A percentile compares a stretch with the other conserved stretches of the same genome.
Conservation (phyloP, 2,888 invertebrate genomes). For the Platypus cylindrus region DNA sequence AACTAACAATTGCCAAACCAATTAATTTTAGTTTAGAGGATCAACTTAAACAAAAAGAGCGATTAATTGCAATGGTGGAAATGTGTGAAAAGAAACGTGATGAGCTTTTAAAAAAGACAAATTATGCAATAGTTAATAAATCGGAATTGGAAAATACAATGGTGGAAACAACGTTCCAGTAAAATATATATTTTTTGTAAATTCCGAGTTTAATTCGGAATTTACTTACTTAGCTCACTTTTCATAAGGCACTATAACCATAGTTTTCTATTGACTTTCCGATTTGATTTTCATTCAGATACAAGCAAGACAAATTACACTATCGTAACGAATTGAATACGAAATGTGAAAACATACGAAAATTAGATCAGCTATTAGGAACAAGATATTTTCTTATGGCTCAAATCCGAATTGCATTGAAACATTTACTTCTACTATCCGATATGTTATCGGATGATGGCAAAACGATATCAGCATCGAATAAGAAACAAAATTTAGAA, state of each 20-base stretch:
- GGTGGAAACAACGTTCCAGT: constrained; percentile 26
- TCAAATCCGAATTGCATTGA: constrained; percentile 44
- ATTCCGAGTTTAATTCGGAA: background rate
- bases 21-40: constrained; percentile 26
- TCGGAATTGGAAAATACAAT: constrained; percentile 24
- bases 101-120: constrained; percentile 22
- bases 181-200: constrained; percentile 9
- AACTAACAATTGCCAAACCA: background rate
- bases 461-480: too few relatives aligned
- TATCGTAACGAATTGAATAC: constrained; percentile 36
- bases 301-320: constrained; percentile 37
- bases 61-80: constrained; percentile 22
- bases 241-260: background rate
- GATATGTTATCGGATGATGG: constrained; percentile 13
- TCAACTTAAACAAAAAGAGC: constrained; percentile 24
- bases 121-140: constrained; percentile 23
- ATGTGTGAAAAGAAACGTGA: constrained; percentile 23
- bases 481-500: too few relatives aligned
- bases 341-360: constrained; percentile 35
- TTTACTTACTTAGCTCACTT: background rate
- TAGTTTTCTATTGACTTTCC: background rate
- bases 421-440: constrained; percentile 42
- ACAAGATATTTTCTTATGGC: constrained; percentile 42
- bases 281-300: constrained; percentile 30
- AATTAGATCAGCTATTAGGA: constrained; percentile 35